Evolutionary conservation across 2,888 invertebrate species (phyloP).

Genomic region (Eustalomyia histrio): DNA sequence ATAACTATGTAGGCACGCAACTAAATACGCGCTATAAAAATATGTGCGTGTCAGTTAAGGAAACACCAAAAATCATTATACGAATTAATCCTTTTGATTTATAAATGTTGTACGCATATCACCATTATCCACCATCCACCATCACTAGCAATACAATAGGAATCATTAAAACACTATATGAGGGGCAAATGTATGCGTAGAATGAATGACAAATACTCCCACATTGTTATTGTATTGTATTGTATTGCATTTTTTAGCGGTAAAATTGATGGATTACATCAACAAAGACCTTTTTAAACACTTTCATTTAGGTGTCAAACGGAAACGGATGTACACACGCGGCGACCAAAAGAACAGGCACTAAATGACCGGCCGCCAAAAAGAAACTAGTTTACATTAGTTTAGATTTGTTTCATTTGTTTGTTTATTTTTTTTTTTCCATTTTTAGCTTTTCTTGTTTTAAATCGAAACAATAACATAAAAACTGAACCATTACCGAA

Average conservation of each 20-base stretch:
- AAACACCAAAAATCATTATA: constrained; percentile 63
- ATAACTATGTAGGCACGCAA: constrained; percentile 1
- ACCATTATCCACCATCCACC: not conserved
- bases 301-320: constrained; percentile 41
- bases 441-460: not conserved
- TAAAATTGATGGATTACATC: constrained; percentile 51
- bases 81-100: constrained; percentile 71
- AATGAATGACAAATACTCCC: constrained; percentile 30
- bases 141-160: not conserved
- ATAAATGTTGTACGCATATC: constrained; percentile 58
- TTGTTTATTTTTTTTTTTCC: constrained; percentile 11
- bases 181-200: not conserved
- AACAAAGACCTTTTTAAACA: constrained; percentile 14
- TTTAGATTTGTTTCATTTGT: constrained; percentile 19
- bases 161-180: not conserved
- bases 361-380: not conserved
- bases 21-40: constrained; percentile 1
- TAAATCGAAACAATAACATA: not conserved
- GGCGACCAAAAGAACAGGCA: constrained; percentile 24
- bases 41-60: constrained; percentile 23
- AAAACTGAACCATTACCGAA: constrained; percentile 9
- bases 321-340: constrained; percentile 33
- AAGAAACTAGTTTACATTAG: constrained; percentile 5
- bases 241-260: constrained; percentile 36
- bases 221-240: not conserved